Evolutionary conservation across 2,888 invertebrate genomes (phyloP), one percentile per base, ranked within the genome.

Genomic region (Chymomyza fuscimana): DNA sequence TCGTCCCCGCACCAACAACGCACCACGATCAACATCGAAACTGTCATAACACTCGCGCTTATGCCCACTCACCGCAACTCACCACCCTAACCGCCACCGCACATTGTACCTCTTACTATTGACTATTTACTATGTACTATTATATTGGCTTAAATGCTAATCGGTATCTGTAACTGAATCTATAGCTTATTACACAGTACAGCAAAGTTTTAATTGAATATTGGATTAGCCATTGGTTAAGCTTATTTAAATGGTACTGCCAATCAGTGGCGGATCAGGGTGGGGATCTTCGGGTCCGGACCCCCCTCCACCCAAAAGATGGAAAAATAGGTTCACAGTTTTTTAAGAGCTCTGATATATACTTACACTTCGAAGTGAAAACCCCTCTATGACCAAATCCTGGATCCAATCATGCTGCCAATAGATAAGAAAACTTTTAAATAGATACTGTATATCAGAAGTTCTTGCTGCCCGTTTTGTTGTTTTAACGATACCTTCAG

Each of bases 51-150:
- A 65, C 77, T 65, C 79, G 68, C 74, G 73, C 62, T 67, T 69
- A 64, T 73, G 69, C 69, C 77, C 72, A 76, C 86, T 79, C 75
- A 75, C 69, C 81, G 79, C 85, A 84, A 40, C 86, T 81, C 87
- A 88, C 10, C 50, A 66, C 12, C 63, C 29, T 29, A 15, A 22
- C 29, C 52, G 51, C 62, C 61, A 40, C 87, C 85, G 87, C 85
- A 86, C 89, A 79, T 86, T 87, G 85, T 86, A 86, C 85, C 85
- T 86, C 87, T 75, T 73, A 83, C 79, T 86, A 78, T 69, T 88
- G 54, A 46, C 40, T 46, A 12, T 54, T 78, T 81, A 78, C 86
- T 88, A 74, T 9, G 25, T 25, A 25, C 25, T 25, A 25, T 83
- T 83, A 86, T 77, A 86, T 87, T 86, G 86, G 78, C 81, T 83